These are phyloP conservation scores for Saccostrea cuccullata DNA, from an alignment of 1,140 invertebrate species.

Conservation along the genomic window DNA sequence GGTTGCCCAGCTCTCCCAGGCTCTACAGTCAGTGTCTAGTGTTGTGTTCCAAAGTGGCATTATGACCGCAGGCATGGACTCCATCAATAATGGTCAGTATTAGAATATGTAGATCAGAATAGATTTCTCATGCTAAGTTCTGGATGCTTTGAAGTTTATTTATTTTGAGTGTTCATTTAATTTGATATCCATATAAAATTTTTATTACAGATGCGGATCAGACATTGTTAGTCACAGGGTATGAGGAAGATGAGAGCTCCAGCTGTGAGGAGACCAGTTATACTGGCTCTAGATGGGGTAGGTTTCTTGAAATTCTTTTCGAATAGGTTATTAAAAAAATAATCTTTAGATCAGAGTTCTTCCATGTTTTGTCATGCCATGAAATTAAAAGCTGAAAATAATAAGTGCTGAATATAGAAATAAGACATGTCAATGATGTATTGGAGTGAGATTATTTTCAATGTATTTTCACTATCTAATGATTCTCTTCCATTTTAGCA, in stretches of 20 bases:
- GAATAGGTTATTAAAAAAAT: too few relatives aligned
- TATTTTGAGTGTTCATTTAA: too few relatives aligned
- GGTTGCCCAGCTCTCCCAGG: constrained; percentile 72
- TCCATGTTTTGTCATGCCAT: not conserved
- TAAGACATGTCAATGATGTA: too few relatives aligned
- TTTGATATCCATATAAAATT: too few relatives aligned
- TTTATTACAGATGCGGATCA: constrained; percentile 38
- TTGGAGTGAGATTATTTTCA: too few relatives aligned
- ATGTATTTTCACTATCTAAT: too few relatives aligned
- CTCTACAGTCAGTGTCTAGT: constrained; percentile 71
- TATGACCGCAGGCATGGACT: constrained; percentile 48
- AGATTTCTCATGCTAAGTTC: too few relatives aligned
- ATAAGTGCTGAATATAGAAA: too few relatives aligned
- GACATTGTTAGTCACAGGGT: constrained; percentile 54
- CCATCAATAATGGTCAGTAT: constrained; percentile 35
- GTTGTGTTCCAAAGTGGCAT: constrained; percentile 67
- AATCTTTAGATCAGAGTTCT: too few relatives aligned
- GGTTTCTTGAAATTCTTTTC: not conserved
- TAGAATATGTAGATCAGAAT: too few relatives aligned
- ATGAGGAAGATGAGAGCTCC: constrained; percentile 55
- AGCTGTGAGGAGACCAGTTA: constrained; percentile 47
- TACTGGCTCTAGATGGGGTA: constrained; percentile 56
- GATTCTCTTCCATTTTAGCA: constrained; percentile 52
- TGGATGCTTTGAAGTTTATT: too few relatives aligned
- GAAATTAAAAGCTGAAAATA: not conserved